phyloP scores from a whole-genome alignment of 64 coral and sea anemone species.

The Montipora capricornis region DNA sequence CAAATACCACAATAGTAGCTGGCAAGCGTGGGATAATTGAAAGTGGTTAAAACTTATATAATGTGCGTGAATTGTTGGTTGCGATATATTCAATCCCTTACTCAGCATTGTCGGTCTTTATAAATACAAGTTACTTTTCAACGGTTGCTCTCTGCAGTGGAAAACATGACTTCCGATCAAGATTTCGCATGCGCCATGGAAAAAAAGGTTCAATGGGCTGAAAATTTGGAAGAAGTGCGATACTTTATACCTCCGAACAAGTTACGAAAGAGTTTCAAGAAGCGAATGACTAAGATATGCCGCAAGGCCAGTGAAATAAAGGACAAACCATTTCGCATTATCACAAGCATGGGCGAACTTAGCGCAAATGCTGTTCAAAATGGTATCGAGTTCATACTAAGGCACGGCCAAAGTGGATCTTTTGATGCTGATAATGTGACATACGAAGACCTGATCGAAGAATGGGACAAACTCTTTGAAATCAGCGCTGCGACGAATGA shows the following conservation, averaged over 20 bases:
- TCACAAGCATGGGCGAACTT: constrained; percentile 87
- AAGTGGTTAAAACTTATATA: not conserved
- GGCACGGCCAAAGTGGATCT: constrained; percentile 81
- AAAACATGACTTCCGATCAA: not conserved
- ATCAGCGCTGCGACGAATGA: constrained; percentile 30
- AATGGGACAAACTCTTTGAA: constrained; percentile 90
- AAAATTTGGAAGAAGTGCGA: constrained; percentile 84
- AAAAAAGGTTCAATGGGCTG: constrained; percentile 88
- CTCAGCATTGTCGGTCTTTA: not conserved
- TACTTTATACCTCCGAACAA: constrained; percentile 80
- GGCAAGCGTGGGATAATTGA: constrained; percentile 11
- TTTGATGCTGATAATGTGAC: constrained; percentile 83
- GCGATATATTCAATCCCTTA: not conserved
- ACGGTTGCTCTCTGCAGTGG: not conserved
- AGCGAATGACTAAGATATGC: constrained; percentile 71
- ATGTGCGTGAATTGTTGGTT: constrained; percentile 1
- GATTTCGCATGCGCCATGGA: not conserved
- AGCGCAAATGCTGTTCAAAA: constrained; percentile 72
- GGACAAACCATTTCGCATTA: constrained; percentile 90
- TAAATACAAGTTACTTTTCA: not conserved
- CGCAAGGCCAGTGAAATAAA: constrained; percentile 85
- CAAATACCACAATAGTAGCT: constrained; percentile 16
- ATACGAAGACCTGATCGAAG: constrained; percentile 86
- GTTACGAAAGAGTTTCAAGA: constrained; percentile 73
- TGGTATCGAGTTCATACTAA: constrained; percentile 85